Percentiles rank a stretch among this genome's conserved stretches.
Conservation (phyloP, 2,888 invertebrate species). For the Thysanoteuthis rhombus region DNA sequence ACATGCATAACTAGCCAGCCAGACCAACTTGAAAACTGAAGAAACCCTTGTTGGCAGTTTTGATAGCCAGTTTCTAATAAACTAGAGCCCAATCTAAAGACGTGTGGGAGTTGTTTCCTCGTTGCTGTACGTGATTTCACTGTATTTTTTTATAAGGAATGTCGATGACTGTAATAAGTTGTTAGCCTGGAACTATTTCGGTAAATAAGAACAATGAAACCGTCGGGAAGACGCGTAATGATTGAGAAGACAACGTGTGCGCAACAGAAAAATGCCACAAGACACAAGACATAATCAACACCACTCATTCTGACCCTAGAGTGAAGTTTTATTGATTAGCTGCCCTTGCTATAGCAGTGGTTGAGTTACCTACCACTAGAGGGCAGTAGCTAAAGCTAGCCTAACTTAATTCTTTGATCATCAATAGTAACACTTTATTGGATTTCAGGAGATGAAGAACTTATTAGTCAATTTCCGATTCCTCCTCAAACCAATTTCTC, state of each 20-base stretch:
- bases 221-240: neutral
- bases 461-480: conserved; percentile 12
- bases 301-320: neutral
- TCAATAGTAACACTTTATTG: neutral
- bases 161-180: neutral
- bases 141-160: neutral
- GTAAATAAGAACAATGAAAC: neutral
- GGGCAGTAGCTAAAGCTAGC: neutral
- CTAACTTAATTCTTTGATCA: neutral
- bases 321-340: neutral
- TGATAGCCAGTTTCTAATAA: no score
- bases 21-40: no score
- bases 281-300: neutral
- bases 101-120: no score
- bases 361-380: neutral
- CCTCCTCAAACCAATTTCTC: neutral
- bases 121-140: no score
- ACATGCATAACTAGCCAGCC: no score
- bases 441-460: neutral
- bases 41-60: no score
- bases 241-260: neutral
- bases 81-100: no score
- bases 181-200: neutral
- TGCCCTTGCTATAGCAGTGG: neutral
- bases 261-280: neutral